A percentile compares a stretch with the other conserved stretches of the same genome.
Conservation (phyloP, 2,797 vertebrate species). For the Hirundo rustica region DNA sequence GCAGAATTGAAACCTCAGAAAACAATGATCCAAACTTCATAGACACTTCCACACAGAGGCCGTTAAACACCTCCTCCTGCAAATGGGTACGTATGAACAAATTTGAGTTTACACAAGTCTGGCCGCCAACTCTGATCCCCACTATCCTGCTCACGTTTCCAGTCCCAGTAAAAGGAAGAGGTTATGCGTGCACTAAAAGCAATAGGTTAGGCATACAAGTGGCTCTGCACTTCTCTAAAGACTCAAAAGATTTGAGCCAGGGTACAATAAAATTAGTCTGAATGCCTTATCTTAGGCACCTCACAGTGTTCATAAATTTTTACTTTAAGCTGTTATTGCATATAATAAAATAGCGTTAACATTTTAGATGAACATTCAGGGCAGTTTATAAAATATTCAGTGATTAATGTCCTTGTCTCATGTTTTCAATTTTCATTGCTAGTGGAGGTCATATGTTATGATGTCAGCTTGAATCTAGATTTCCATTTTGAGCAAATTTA, state of each 20-base stretch:
- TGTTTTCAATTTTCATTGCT: slow-evolving; percentile 45
- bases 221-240: neutral
- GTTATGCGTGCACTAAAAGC: neutral
- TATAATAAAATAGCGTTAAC: slow-evolving; percentile 18
- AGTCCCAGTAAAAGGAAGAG: neutral
- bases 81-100: neutral
- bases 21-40: neutral
- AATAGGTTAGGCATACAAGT: neutral
- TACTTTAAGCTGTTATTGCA: neutral
- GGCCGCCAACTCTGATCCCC: neutral
- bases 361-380: slow-evolving; percentile 5
- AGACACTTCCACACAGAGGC: fast-evolving
- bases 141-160: neutral
- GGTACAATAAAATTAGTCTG: neutral
- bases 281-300: neutral
- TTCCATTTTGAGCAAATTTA: slow-evolving; percentile 25
- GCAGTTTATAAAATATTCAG: neutral
- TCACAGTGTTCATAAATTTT: neutral
- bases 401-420: slow-evolving; percentile 23
- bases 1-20: neutral
- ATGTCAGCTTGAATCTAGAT: slow-evolving; percentile 42
- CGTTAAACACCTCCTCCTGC: neutral
- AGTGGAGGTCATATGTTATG: slow-evolving; percentile 4
- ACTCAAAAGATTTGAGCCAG: neutral
- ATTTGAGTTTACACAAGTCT: neutral